Evolutionary conservation across 2,888 invertebrate genomes (phyloP).

Genomic region (Epinotia bilunana): DNA sequence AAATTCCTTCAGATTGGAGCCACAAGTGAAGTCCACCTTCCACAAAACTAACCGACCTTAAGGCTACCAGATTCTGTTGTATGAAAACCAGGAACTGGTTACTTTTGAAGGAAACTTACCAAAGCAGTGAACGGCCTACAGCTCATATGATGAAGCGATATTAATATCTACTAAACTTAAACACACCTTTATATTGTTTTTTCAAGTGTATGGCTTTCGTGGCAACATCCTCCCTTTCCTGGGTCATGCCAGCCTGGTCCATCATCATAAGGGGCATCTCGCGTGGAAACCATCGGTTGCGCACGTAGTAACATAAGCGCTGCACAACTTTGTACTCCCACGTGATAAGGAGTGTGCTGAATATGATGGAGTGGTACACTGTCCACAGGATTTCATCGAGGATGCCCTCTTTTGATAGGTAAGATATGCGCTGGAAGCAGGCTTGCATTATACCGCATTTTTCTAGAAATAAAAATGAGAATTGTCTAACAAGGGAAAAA

Average conservation of each 20-base stretch:
- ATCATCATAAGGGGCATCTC: constrained; percentile 40
- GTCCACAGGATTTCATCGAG: constrained; percentile 62
- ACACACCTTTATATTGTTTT: background rate
- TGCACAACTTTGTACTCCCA: constrained; percentile 67
- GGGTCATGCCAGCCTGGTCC: constrained; percentile 51
- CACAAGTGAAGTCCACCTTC: background rate
- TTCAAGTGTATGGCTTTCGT: constrained; percentile 55
- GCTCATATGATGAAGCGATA: background rate
- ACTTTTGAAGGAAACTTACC: too few relatives aligned
- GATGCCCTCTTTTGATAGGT: constrained; percentile 60
- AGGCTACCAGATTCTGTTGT: too few relatives aligned
- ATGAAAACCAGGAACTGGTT: too few relatives aligned
- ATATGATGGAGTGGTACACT: constrained; percentile 55
- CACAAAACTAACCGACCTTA: too few relatives aligned
- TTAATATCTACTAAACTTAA: background rate
- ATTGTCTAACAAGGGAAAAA: too few relatives aligned
- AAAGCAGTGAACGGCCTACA: background rate
- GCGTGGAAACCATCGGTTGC: constrained; percentile 47
- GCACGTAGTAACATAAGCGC: constrained; percentile 50
- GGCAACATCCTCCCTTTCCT: constrained; percentile 57
- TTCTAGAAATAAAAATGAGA: constrained; percentile 52
- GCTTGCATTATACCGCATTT: constrained; percentile 73
- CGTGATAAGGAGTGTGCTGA: constrained; percentile 58
- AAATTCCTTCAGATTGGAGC: background rate
- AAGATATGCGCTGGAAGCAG: constrained; percentile 64